phyloP scores from a whole-genome alignment of 2,888 invertebrate genomes.

The Stomorhina lunata region DNA sequence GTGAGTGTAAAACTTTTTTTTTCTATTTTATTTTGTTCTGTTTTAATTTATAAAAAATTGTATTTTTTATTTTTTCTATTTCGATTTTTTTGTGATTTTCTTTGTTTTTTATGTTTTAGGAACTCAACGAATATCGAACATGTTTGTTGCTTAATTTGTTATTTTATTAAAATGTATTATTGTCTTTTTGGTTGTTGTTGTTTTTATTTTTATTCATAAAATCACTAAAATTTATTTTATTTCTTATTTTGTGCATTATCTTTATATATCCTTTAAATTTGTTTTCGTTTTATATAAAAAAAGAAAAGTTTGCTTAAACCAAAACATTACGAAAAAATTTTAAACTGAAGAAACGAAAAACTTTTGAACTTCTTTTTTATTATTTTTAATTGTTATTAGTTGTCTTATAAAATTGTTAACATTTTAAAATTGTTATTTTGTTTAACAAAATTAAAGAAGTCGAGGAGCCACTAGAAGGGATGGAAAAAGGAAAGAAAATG shows the following conservation, averaged over 20 bases:
- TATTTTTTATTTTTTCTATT: conserved; percentile 18
- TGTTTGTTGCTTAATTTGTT: conserved; percentile 45
- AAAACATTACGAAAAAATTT: conserved; percentile 14
- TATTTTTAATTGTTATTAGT: not conserved
- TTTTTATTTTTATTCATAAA: conserved; percentile 10
- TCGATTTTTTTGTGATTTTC: not conserved
- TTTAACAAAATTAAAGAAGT: conserved; percentile 12
- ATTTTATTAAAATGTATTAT: conserved; percentile 36
- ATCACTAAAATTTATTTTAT: conserved; percentile 7
- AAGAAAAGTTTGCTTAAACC: too few species aligned
- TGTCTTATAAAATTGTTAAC: conserved; percentile 25
- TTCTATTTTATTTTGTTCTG: conserved; percentile 27
- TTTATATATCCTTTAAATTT: too few species aligned
- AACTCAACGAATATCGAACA: conserved; percentile 64
- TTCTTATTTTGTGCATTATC: conserved; percentile 47
- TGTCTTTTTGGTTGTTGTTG: conserved; percentile 32
- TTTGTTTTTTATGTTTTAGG: conserved; percentile 46
- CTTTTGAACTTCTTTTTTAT: too few species aligned
- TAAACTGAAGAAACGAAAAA: too few species aligned
- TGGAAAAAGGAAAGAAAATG: not conserved
- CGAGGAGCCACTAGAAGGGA: conserved; percentile 22
- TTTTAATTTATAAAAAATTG: conserved; percentile 8
- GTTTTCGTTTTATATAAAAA: too few species aligned
- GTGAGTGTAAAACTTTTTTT: conserved; percentile 1
- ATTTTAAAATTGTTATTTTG: conserved; percentile 4